Base-by-base conservation (phyloP, 2,888 invertebrate genomes). In the Brenthis daphne region DNA sequence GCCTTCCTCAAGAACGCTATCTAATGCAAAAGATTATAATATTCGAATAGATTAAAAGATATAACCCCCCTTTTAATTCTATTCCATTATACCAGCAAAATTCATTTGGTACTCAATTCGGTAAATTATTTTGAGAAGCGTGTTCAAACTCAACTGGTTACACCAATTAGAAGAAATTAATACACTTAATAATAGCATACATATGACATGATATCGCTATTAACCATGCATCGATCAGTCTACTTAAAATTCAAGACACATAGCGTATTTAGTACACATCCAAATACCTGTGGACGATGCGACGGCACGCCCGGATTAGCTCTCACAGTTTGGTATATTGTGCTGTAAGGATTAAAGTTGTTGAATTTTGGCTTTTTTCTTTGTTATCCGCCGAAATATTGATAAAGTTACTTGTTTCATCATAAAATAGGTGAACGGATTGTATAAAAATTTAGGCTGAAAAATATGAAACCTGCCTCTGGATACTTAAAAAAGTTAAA, bases 221-320 rank as follows among this genome's bases (percentile, higher is more conserved):
- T 57, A 48, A 6, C 8, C 4, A 37, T 37, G 37, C 20, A 53
- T 54, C 24, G 53, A 63, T 63, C 13, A 54, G 29, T 56, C 65
- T 29, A 43, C 50, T 57, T 66, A 65, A 66, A 69, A 66, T 65
- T 48, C 48, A 66, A 61, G 69, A 61, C 60, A 65, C 56, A 58
- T 16, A 61, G 20, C 33, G 57, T 61, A 57, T 60, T 63, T 61
- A 64, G 67, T 68, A 61, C 55, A 66, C 37, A 37, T 24, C 37
- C 51, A 61, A 65, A 68, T 68, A 58, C 68, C 69, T 61, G 65
- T 16, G 69, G 69, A 53, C 8, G 66, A 54, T 68, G 71, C 63
- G 71, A 57, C 61, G 55, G 65, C 68, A 68, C 68, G 68, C 13
- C n/a, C 65, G 65, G 68, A 68, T 71, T 66, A 68, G 56, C 43